A percentile compares a stretch with the other conserved stretches of the same genome.
Evolutionary conservation across 2,797 vertebrate species (phyloP).

Genomic region (Agapornis canus): DNA sequence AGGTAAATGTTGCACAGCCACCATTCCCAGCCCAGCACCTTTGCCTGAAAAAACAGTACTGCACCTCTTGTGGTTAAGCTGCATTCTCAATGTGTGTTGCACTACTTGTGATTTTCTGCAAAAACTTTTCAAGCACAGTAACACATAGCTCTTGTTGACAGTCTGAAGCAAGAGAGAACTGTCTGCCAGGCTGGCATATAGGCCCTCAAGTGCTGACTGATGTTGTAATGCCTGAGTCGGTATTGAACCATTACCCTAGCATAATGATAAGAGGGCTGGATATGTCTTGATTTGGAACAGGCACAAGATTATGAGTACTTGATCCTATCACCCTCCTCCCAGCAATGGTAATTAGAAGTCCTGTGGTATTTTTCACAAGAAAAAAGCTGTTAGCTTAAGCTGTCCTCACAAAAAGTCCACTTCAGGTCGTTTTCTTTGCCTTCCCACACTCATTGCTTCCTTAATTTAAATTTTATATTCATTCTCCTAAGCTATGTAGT

Average conservation of each 20-base stretch:
- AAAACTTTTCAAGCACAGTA: background rate
- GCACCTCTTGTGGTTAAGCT: background rate
- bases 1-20: background rate
- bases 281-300: background rate
- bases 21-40: background rate
- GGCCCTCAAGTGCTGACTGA: background rate
- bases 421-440: constrained; percentile 7
- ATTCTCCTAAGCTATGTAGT: background rate
- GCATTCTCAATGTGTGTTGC: background rate
- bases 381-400: background rate
- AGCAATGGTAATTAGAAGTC: background rate
- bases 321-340: background rate
- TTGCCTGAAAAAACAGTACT: background rate
- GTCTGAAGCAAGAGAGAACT: background rate
- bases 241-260: background rate
- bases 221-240: background rate
- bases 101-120: background rate
- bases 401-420: background rate
- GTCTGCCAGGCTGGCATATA: constrained; percentile 20
- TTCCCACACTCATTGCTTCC: background rate
- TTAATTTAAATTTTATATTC: background rate
- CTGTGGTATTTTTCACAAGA: background rate
- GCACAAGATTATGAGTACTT: background rate
- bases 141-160: background rate
- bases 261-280: background rate